These are phyloP conservation scores for Nanorana parkeri DNA, from an alignment of 2,113 vertebrate genomes.

Conservation along the genomic window DNA sequence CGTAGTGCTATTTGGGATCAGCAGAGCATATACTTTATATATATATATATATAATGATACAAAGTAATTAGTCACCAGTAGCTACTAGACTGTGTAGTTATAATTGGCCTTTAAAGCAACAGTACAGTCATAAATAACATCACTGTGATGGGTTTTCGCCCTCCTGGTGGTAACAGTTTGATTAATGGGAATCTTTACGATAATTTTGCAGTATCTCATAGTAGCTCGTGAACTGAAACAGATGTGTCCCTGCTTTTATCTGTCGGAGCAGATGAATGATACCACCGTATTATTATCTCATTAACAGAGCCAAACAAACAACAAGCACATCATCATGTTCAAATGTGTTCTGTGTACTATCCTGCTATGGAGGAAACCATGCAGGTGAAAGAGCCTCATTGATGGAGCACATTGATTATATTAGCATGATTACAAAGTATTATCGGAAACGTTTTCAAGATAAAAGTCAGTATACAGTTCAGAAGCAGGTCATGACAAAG, in stretches of 20 bases:
- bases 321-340: background rate
- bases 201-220: slow-evolving; percentile 16
- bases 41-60: too few species aligned
- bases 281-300: background rate
- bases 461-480: too few species aligned
- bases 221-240: slow-evolving; percentile 30
- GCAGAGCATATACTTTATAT: too few species aligned
- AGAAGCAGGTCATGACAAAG: too few species aligned
- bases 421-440: background rate
- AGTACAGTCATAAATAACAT: background rate
- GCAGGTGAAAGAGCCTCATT: background rate
- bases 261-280: slow-evolving; percentile 24
- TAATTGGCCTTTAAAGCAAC: background rate
- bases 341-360: too few species aligned
- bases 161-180: background rate
- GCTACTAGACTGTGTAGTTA: background rate
- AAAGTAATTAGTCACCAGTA: background rate
- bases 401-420: background rate
- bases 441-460: background rate
- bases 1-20: too few species aligned
- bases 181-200: slow-evolving; percentile 30
- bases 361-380: background rate
- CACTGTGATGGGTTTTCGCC: background rate
- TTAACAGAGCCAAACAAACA: background rate
- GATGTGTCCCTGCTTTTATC: slow-evolving; percentile 16